Evolutionary conservation across 2,888 invertebrate genomes (phyloP), one percentile per base, ranked within the genome.

Genomic region (Volucella zonaria): DNA sequence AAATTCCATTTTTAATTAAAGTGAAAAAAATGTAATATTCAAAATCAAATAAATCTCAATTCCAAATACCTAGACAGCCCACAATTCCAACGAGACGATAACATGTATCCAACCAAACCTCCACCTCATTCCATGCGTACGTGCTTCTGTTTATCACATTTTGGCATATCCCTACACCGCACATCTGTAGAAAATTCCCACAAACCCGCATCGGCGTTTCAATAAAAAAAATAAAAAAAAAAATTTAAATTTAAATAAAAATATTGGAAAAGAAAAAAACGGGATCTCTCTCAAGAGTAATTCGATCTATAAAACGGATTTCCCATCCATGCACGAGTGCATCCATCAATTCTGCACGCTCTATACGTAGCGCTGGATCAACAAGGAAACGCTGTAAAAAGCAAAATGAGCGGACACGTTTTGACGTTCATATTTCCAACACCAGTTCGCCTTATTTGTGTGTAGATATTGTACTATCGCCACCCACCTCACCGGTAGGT

Each of bases 261-360:
- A 85, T n/a, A 8, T n/a, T n/a, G 4, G 38, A 43, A 23, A 1
- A 1, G 18, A 18, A 23, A 23, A 23, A 23, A 23, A 23, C 2
- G 3, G 18, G 18, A 23, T 23, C 18, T 67, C 40, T 61, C 62
- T 49, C 43, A 68, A 85, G 76, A 71, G 81, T 77, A 77, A 85
- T 85, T 75, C 83, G 81, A 77, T 85, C 76, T 81, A 71, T 81
- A 51, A 81, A 85, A 73, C 81, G 85, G 81, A n/a, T 81, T 85
- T 77, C 58, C 76, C 67, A 9, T 59, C 31, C 76, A 81, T 85
- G 81, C 85, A 85, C 85, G 85, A 85, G 76, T 85, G 85, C 85
- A 85, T 85, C 67, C 73, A 85, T 85, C 85, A 85, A 85, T 71
- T 73, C 61, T 59, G 64, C 12, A 31, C 38, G 56, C 31, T 31